Base-by-base conservation (phyloP, 2,888 invertebrate genomes). In the Aplocera efformata region DNA sequence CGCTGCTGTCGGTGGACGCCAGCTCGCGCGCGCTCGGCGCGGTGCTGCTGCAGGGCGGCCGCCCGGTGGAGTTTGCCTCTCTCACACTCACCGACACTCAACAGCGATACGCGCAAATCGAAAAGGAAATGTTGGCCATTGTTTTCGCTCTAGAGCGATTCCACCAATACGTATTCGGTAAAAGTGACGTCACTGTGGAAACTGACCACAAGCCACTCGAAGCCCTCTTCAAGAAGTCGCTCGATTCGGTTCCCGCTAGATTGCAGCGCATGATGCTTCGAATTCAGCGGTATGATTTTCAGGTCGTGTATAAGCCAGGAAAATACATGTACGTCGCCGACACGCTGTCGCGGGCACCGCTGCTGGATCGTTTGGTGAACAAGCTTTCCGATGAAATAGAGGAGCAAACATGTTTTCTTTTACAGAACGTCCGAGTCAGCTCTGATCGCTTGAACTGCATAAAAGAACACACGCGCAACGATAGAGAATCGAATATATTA, bases 181-280 rank as follows among this genome's bases (percentile, higher is more conserved):
- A 38, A 7, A 35, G 10, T 6, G 37, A 48, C 17, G 41, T 63
- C 0, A 32, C 26, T 0, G 49, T 66, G 0, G 48, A 65, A 11
- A 52, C 53, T 0, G 64, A 67, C 23, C 63, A 64, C 11, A 63
- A 63, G 8, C 63, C 63, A 0, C 33, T 63, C 0, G 59, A 61
- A 28, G 31, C 44, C 0, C 11, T 63, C 7, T 63, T 61, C 39
- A 57, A 47, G 11, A 63, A 62, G 24, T 27, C 58, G 0, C 34
- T 61, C 3, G 26, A 17, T 1, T 31, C 47, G 1, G 43, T 55
- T 0, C 58, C 62, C 1, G 46, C 54, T 0, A 33, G 63, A 0
- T 35, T 64, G n/a, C 63, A 63, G 21, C 46, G 61, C 3, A 58
- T 62, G 58, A 48, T 62, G 45, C 9, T 66, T 3, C 32, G 49